Evolutionary conservation across 2,797 vertebrate genomes (phyloP).

Genomic region (Micromesistius poutassou): DNA sequence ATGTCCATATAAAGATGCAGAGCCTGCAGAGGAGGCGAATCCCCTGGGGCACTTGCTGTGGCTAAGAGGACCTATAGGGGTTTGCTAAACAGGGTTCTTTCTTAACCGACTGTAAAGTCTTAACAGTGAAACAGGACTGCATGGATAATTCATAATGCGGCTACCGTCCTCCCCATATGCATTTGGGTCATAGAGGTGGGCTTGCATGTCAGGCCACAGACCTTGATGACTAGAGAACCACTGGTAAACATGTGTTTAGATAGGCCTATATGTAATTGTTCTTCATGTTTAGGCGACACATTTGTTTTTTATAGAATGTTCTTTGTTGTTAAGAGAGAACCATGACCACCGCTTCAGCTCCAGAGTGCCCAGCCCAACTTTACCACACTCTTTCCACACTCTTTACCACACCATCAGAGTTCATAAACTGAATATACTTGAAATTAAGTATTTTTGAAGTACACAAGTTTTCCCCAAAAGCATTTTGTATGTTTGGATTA

Average conservation of each 20-base stretch:
- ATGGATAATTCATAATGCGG: neutral
- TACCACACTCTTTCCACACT: neutral
- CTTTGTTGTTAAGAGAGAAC: neutral
- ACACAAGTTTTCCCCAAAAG: neutral
- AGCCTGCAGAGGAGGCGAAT: slow-evolving; percentile 12
- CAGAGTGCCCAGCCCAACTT: neutral
- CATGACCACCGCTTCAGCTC: neutral
- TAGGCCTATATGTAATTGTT: neutral
- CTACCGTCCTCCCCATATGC: neutral
- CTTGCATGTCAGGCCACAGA: neutral
- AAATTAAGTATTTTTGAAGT: neutral
- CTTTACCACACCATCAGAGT: neutral
- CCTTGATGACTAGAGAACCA: neutral
- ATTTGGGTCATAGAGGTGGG: neutral
- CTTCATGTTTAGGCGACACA: neutral
- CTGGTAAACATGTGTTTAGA: neutral
- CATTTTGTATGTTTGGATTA: neutral
- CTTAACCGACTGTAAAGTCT: neutral
- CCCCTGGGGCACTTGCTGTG: slow-evolving; percentile 16
- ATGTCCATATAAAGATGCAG: slow-evolving; percentile 42
- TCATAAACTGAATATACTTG: neutral
- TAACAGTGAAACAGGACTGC: neutral
- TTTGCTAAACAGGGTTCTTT: slow-evolving; percentile 12
- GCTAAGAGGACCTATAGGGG: slow-evolving; percentile 12
- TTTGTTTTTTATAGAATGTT: neutral